Conservation (phyloP, 1,140 invertebrate genomes). For the Lasaia peninsularis region DNA sequence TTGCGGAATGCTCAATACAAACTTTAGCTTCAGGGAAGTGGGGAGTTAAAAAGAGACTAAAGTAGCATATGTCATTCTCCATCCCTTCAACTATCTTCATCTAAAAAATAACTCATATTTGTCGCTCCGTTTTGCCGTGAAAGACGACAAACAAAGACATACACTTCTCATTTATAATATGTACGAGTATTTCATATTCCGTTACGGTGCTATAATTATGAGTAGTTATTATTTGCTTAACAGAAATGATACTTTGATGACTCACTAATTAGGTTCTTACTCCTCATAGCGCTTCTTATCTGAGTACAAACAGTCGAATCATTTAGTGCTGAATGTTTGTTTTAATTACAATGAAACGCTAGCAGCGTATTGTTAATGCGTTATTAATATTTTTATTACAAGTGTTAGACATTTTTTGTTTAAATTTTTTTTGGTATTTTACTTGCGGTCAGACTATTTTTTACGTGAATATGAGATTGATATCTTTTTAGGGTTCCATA, state of each 20-base stretch:
- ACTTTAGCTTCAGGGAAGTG: no score
- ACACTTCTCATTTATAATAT: no score
- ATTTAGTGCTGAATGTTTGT: not conserved
- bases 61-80: no score
- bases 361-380: not conserved
- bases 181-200: not conserved
- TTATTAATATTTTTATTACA: not conserved
- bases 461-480: no score
- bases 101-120: no score
- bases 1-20: no score
- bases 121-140: no score
- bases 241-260: not conserved
- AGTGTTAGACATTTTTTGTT: not conserved
- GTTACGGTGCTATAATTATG: not conserved
- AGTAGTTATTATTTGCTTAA: not conserved
- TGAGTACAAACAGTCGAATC: not conserved
- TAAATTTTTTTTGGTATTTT: not conserved
- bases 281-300: not conserved
- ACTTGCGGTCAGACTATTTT: not conserved
- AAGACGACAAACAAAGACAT: no score
- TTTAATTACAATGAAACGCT: slow-evolving; percentile 5
- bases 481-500: no score
- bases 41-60: no score
- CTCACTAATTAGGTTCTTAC: not conserved
- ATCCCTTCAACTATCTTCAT: no score